A percentile compares a stretch with the other conserved stretches of the same genome.
These are phyloP conservation scores for Betta splendens DNA, from an alignment of 2,797 vertebrate genomes.

Conservation along the genomic window DNA sequence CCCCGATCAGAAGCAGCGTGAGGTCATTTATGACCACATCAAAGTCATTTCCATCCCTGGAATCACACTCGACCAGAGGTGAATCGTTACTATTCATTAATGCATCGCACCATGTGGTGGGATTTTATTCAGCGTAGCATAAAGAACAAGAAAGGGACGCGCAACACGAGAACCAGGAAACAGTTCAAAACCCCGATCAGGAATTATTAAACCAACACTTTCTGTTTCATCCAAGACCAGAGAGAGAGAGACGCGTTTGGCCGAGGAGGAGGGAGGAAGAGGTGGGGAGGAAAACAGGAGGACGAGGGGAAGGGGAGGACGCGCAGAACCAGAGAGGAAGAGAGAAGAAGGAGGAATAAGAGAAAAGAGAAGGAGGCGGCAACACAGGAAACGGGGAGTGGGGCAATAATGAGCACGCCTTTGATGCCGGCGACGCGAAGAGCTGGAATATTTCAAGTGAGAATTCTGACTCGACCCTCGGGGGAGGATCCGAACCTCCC, in stretches of 20 bases:
- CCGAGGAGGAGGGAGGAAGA: conserved; percentile 13
- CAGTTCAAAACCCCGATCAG: conserved; percentile 54
- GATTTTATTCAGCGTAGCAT: conserved; percentile 21
- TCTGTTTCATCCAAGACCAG: conserved; percentile 73
- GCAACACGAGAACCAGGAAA: conserved; percentile 30
- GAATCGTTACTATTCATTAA: conserved; percentile 38
- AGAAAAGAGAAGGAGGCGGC: conserved; percentile 32
- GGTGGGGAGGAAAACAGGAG: conserved; percentile 16
- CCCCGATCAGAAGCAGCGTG: conserved; percentile 7
- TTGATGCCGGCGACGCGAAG: conserved; percentile 61
- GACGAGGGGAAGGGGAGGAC: neutral
- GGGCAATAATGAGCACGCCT: conserved; percentile 57
- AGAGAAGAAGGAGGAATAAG: conserved; percentile 36
- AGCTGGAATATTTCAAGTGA: conserved; percentile 59
- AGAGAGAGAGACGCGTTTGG: conserved; percentile 70
- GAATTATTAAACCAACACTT: conserved; percentile 72
- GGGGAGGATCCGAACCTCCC: conserved; percentile 31
- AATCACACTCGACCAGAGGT: conserved; percentile 16
- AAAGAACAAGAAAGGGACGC: conserved; percentile 4
- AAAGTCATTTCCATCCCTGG: conserved; percentile 15
- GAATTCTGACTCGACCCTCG: conserved; percentile 58
- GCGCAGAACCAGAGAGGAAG: conserved; percentile 12
- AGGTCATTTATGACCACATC: conserved; percentile 10
- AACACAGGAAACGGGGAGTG: conserved; percentile 14
- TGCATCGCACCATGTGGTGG: conserved; percentile 18